Evolutionary conservation across 2,888 invertebrate species (phyloP), one percentile per base, ranked within the genome.

Genomic region (Drosophila cognata): DNA sequence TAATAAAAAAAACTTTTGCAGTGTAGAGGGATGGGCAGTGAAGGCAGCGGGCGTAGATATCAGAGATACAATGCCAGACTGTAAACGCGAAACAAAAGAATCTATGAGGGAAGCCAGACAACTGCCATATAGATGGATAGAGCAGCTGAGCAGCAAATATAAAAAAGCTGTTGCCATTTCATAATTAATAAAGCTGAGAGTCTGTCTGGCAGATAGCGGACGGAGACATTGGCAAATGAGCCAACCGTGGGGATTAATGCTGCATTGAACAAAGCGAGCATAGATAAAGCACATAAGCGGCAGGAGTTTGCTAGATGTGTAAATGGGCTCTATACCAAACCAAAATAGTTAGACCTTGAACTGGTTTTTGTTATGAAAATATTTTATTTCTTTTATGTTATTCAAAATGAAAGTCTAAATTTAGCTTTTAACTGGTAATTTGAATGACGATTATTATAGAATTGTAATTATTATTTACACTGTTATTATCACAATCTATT

Each of bases 171-270:
- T 79, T 70, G 87, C 88, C 80, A 89, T 86, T 86, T 86, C 88
- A 86, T 86, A 86, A 86, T 86, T 89, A 86, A 89, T 86, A 84
- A 71, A 74, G 69, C 74, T 50, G 62, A 67, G 50, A 53, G 66
- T 57, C 53, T 41, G 56, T 55, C 46, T 50, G 64, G 51, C 41
- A 43, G 67, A 62, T 36, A 63, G 69, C 8, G 46, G 25, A 51
- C 59, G 67, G 77, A 79, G 71, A 74, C 77, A 78, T 65, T 76
- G 84, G 84, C 75, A 87, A 85, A 85, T 88, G 84, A 85, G 84
- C 63, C 77, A 72, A 61, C 77, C 77, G 65, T 65, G 31, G 77
- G 79, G 84, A 84, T 88, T 84, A 88, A 84, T 88, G 85, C 82
- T 82, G 73, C 84, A 77, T 84, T 84, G 79, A 84, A 84, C 87